Conservation (phyloP, 2,113 vertebrate genomes). For the Xiphias gladius region DNA sequence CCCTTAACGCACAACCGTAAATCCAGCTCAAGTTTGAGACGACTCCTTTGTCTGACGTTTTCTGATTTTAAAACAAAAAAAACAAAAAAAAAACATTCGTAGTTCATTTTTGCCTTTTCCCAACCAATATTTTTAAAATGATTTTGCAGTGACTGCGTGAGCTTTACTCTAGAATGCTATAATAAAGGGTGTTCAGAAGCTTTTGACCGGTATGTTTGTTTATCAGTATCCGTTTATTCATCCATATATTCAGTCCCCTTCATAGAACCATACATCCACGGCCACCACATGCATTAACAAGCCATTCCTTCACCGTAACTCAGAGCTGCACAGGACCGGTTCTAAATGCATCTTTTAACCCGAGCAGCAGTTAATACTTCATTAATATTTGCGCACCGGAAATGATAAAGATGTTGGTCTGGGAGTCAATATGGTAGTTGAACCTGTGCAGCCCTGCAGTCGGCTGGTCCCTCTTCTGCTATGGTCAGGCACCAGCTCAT, state of each 20-base stretch:
- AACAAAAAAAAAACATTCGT: neutral
- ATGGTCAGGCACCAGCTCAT: neutral
- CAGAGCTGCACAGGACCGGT: neutral
- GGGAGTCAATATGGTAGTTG: neutral
- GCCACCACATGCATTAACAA: neutral
- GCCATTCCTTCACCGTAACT: neutral
- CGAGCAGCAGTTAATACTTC: neutral
- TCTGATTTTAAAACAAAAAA: no score
- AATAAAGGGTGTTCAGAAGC: slow-evolving; percentile 43
- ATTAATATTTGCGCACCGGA: no score
- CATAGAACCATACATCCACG: neutral
- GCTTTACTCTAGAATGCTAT: neutral
- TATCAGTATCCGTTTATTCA: slow-evolving; percentile 12
- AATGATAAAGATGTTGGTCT: neutral
- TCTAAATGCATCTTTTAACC: no score
- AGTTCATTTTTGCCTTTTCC: neutral
- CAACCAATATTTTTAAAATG: neutral
- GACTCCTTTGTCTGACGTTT: no score
- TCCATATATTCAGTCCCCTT: neutral
- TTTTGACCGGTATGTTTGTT: neutral
- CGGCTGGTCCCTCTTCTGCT: neutral
- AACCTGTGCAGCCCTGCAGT: neutral
- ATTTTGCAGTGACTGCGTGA: neutral
- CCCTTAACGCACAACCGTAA: neutral
- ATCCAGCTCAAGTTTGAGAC: no score